Conservation (phyloP, 2,888 invertebrate species). For the Mesorhabditis spiculigera region DNA sequence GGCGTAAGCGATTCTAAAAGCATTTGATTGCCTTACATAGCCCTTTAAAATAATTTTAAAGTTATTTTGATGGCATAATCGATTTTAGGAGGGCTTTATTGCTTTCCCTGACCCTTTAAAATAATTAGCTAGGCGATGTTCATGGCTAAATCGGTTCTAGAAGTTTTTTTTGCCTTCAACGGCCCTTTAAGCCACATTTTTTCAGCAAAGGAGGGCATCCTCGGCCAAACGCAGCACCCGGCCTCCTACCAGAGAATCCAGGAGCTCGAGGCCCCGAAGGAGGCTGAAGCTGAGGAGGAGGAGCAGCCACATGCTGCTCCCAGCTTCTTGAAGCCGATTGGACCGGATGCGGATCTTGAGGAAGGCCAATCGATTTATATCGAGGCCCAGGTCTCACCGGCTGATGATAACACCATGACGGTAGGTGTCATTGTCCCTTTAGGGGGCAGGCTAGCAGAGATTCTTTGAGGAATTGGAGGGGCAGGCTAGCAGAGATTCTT, state of each 20-base stretch:
- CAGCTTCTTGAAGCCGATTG: constrained; percentile 47
- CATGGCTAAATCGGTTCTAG: no score
- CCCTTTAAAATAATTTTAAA: no score
- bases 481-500: no score
- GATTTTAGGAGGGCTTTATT: no score
- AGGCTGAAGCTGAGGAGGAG: constrained; percentile 41
- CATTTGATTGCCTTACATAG: no score
- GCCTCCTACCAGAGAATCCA: constrained; percentile 47
- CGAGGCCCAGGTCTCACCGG: constrained; percentile 62
- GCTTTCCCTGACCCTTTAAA: no score
- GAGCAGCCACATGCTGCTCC: constrained; percentile 46
- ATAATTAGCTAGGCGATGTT: no score
- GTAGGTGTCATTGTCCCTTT: constrained; percentile 21
- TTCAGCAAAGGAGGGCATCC: constrained; percentile 52
- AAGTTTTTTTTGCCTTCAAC: no score
- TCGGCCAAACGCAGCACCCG: constrained; percentile 50
- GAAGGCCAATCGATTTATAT: constrained; percentile 63
- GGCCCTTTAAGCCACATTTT: neutral
- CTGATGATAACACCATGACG: constrained; percentile 60
- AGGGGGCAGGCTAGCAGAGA: neutral
- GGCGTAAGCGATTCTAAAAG: no score
- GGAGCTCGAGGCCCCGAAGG: constrained; percentile 52
- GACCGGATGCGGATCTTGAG: constrained; percentile 49
- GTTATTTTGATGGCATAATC: no score
- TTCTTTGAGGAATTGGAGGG: no score